Percentiles rank a stretch among this genome's conserved stretches.
phyloP scores from a whole-genome alignment of 2,797 vertebrate species.

The Yasuhikotakia modesta region DNA sequence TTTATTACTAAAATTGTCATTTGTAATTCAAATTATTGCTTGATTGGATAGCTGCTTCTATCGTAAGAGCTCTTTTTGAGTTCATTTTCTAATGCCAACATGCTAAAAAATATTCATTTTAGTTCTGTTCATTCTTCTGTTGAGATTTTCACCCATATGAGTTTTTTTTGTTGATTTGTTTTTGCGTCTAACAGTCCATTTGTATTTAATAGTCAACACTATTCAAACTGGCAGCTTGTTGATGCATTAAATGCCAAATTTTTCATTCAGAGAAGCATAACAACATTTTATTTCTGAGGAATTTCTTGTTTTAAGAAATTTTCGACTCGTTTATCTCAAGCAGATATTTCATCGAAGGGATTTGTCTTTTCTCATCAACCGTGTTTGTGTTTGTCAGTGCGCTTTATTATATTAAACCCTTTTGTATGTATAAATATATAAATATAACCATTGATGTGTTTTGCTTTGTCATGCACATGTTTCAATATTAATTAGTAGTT shows the following conservation, averaged over 20 bases:
- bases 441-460: conserved; percentile 50
- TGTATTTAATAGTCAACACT: conserved; percentile 39
- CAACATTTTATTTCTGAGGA: conserved; percentile 12
- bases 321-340: conserved; percentile 55
- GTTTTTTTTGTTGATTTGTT: background rate
- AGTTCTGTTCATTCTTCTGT: background rate
- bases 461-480: conserved; percentile 51
- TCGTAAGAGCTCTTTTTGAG: background rate
- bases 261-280: background rate
- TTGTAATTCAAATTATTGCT: conserved; percentile 44
- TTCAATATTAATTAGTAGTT: conserved; percentile 39
- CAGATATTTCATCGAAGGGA: conserved; percentile 57
- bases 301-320: conserved; percentile 35
- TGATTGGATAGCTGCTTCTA: conserved; percentile 32
- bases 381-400: conserved; percentile 18
- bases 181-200: background rate
- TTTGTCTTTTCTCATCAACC: background rate
- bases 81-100: conserved; percentile 19
- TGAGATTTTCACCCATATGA: background rate
- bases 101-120: background rate
- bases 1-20: conserved; percentile 57
- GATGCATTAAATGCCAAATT: no score
- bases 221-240: conserved; percentile 55
- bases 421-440: conserved; percentile 42
- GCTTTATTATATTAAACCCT: conserved; percentile 31